Percentiles rank a stretch among this genome's conserved stretches.
phyloP scores from a whole-genome alignment of 2,888 invertebrate species.

The Amiota minor region DNA sequence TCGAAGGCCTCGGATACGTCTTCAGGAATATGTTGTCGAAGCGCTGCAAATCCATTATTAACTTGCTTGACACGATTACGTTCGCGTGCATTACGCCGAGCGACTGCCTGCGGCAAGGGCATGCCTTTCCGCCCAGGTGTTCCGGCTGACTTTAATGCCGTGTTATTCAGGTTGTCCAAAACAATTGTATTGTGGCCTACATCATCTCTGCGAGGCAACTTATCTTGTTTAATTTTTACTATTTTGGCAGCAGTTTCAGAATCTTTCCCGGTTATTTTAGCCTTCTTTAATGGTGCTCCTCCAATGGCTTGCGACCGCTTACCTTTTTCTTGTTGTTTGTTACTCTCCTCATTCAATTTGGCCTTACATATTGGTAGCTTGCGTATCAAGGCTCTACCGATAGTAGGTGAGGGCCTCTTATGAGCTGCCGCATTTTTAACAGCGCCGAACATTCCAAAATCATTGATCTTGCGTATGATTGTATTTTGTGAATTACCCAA shows the following conservation, averaged over 20 bases:
- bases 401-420: conserved; percentile 25
- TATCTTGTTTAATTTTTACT: conserved; percentile 31
- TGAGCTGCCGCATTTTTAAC: conserved; percentile 54
- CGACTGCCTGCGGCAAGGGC: conserved; percentile 86
- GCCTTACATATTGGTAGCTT: conserved; percentile 57
- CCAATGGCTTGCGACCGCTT: conserved; percentile 21
- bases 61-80: conserved; percentile 94
- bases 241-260: conserved; percentile 34
- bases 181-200: too few species aligned
- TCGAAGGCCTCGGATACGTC: conserved; percentile 84
- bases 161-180: background rate
- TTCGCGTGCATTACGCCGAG: conserved; percentile 92
- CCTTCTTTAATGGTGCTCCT: conserved; percentile 42
- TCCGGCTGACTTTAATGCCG: conserved; percentile 43
- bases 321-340: conserved; percentile 38
- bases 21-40: conserved; percentile 89
- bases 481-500: conserved; percentile 63
- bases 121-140: conserved; percentile 72
- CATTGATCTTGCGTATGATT: conserved; percentile 71
- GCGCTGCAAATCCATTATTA: conserved; percentile 91
- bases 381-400: conserved; percentile 34
- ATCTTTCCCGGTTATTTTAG: conserved; percentile 42
- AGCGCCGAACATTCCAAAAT: conserved; percentile 71
- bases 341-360: conserved; percentile 46
- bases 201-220: background rate